Percentiles rank a stretch among this genome's conserved stretches.
Evolutionary conservation across 2,888 invertebrate genomes (phyloP).

Genomic region (Drosophila fulvimacula): DNA sequence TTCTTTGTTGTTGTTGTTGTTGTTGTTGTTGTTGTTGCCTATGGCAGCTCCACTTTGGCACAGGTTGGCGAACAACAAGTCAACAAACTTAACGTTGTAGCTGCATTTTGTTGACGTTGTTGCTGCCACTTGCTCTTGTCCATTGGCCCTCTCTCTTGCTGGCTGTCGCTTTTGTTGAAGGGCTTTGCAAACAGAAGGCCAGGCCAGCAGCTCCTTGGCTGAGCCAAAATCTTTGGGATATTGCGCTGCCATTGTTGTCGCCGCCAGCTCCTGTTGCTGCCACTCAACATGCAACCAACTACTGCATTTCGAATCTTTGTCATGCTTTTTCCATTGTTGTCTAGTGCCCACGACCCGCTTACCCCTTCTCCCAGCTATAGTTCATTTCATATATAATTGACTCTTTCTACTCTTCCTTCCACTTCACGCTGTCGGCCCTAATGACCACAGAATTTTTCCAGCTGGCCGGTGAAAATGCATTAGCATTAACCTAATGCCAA

Average conservation of each 20-base stretch:
- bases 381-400: constrained; percentile 48
- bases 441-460: constrained; percentile 73
- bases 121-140: constrained; percentile 30
- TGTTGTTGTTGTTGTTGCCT: constrained; percentile 25
- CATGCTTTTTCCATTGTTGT: constrained; percentile 27
- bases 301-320: constrained; percentile 18
- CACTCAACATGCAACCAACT: constrained; percentile 25
- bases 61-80: constrained; percentile 73
- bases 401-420: constrained; percentile 14
- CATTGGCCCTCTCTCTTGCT: constrained; percentile 13
- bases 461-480: constrained; percentile 67
- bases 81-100: constrained; percentile 73
- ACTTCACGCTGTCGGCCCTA: constrained; percentile 52
- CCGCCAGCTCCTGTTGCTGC: constrained; percentile 39
- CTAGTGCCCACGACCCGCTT: background rate
- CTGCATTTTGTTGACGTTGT: constrained; percentile 54
- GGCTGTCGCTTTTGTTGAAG: constrained; percentile 36
- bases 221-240: constrained; percentile 29
- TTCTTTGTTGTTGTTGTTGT: constrained; percentile 19
- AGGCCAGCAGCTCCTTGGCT: constrained; percentile 31
- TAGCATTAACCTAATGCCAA: constrained; percentile 54
- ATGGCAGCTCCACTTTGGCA: constrained; percentile 59
- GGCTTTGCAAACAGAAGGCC: constrained; percentile 48
- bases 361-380: constrained; percentile 9
- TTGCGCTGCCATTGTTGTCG: constrained; percentile 15